These are phyloP conservation scores for Protobothrops mucrosquamatus DNA, from an alignment of 2,113 vertebrate genomes.

Conservation along the genomic window DNA sequence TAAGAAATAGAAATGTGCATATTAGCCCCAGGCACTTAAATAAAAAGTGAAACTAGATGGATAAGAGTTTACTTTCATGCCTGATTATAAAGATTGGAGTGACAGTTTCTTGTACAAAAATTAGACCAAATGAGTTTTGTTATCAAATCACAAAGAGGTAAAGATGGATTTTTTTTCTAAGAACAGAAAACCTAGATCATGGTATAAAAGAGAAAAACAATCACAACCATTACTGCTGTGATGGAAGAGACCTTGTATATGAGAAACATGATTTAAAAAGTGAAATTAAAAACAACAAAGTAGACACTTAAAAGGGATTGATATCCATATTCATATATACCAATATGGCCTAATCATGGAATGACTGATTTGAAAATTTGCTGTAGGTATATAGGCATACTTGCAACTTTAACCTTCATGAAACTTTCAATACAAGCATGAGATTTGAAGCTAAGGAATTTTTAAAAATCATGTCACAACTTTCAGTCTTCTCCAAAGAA, in stretches of 20 bases:
- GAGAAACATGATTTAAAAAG: neutral
- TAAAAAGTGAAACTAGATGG: neutral
- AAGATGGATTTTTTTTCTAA: neutral
- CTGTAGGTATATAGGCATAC: conserved; percentile 24
- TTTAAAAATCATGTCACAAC: conserved; percentile 51
- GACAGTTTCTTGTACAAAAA: neutral
- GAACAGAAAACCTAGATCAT: neutral
- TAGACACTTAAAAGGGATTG: conserved; percentile 22
- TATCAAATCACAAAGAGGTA: neutral
- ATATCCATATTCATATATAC: neutral
- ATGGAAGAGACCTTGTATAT: neutral
- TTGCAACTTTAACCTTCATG: conserved; percentile 45
- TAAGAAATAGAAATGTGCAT: neutral
- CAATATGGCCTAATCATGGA: conserved; percentile 20
- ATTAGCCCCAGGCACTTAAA: neutral
- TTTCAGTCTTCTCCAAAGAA: conserved; percentile 40
- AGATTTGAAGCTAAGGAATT: conserved; percentile 23
- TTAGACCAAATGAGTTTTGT: neutral
- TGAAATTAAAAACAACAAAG: neutral
- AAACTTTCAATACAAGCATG: conserved; percentile 53
- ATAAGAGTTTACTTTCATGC: neutral
- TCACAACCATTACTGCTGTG: neutral
- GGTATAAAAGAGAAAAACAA: neutral
- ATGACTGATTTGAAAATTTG: conserved; percentile 28
- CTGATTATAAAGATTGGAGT: neutral